Conservation (phyloP, 1,140 invertebrate species). For the Drosophila burlai region DNA sequence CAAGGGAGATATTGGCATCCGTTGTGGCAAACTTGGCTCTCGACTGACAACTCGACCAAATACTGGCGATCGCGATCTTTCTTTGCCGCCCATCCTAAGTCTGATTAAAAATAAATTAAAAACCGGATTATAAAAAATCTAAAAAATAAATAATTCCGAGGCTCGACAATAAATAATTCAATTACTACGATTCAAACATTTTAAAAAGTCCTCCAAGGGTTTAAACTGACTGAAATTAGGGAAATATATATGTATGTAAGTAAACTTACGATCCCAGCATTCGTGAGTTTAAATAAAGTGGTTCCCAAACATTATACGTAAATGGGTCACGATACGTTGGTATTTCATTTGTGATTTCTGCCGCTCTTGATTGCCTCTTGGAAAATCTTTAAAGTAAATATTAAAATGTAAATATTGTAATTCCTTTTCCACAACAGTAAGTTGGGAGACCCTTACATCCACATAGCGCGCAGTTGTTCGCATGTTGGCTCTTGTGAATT, state of each 20-base stretch:
- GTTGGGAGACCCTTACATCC: constrained; percentile 87
- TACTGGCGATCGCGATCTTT: constrained; percentile 85
- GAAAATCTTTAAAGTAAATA: constrained; percentile 87
- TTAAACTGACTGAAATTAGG: too few species aligned
- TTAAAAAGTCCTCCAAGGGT: neutral
- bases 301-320: constrained; percentile 92
- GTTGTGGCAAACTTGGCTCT: constrained; percentile 82
- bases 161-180: neutral
- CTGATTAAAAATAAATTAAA: constrained; percentile 19
- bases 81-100: constrained; percentile 53
- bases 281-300: constrained; percentile 87
- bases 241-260: neutral
- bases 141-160: neutral
- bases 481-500: constrained; percentile 90
- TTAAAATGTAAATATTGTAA: neutral
- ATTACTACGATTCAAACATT: neutral
- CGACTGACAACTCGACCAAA: constrained; percentile 88
- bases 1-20: constrained; percentile 18
- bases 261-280: constrained; percentile 86
- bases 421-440: neutral
- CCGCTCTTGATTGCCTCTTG: constrained; percentile 93
- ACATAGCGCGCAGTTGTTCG: constrained; percentile 95
- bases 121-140: neutral
- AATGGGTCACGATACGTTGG: constrained; percentile 92
- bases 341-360: constrained; percentile 94